A percentile compares a stretch with the other conserved stretches of the same genome.
Conservation (phyloP, 1,140 invertebrate genomes). For the Frieseomelitta varia region DNA sequence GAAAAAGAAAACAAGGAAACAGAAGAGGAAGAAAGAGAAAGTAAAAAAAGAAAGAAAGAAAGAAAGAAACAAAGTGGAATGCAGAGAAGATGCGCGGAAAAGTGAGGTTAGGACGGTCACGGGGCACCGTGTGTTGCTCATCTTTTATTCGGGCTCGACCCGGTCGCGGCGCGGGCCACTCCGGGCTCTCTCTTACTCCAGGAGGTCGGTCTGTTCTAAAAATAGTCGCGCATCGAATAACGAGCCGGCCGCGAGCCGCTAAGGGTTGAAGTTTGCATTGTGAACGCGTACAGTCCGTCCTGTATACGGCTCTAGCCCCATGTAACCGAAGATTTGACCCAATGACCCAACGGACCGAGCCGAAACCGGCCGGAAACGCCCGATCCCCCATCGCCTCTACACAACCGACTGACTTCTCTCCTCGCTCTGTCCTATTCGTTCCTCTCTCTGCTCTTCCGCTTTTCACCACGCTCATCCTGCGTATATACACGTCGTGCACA, state of each 20-base stretch:
- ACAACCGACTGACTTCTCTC: no score
- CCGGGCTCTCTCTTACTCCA: slow-evolving; percentile 29
- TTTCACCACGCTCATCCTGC: not conserved
- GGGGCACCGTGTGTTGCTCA: slow-evolving; percentile 52
- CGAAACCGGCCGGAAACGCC: slow-evolving; percentile 72
- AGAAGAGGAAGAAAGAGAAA: no score
- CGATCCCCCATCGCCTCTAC: slow-evolving; percentile 57
- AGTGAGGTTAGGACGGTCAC: slow-evolving; percentile 25
- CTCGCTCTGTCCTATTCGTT: not conserved
- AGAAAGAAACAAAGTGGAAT: not conserved
- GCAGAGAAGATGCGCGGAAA: not conserved
- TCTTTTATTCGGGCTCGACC: slow-evolving; percentile 46
- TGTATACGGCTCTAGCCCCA: slow-evolving; percentile 58
- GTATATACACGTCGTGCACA: no score
- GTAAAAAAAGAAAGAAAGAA: not conserved
- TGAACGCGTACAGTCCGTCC: slow-evolving; percentile 65
- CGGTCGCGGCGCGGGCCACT: slow-evolving; percentile 24
- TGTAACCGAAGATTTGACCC: slow-evolving; percentile 76
- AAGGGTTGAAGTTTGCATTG: slow-evolving; percentile 75
- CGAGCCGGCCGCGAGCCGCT: slow-evolving; percentile 57
- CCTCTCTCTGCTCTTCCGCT: not conserved
- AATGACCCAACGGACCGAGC: slow-evolving; percentile 74
- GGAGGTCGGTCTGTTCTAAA: slow-evolving; percentile 71
- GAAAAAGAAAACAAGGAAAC: not conserved
- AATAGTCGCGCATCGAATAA: slow-evolving; percentile 76